Evolutionary conservation across 2,113 vertebrate species (phyloP).

Genomic region (Pachypanchax playfairii): DNA sequence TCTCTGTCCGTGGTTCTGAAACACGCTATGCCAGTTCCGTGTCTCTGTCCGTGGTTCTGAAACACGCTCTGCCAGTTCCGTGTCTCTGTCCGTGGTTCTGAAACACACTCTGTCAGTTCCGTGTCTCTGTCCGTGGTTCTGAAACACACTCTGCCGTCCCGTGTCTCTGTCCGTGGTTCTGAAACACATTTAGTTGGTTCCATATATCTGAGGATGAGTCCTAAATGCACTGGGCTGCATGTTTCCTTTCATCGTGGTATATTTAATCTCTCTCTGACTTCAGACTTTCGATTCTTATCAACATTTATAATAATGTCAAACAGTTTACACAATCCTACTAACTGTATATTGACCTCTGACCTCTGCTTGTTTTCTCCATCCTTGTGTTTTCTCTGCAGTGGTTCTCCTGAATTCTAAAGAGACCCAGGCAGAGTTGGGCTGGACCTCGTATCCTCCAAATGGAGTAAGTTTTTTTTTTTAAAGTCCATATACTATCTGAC

Average conservation of each 20-base stretch:
- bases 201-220: not conserved
- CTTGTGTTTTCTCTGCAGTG: conserved; percentile 75
- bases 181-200: not conserved
- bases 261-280: no score
- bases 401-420: conserved; percentile 95
- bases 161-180: not conserved
- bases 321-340: not conserved
- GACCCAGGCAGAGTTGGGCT: conserved; percentile 93
- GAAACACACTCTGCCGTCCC: not conserved
- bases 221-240: not conserved
- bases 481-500: no score
- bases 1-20: not conserved
- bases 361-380: conserved; percentile 1
- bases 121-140: not conserved
- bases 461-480: conserved; percentile 82
- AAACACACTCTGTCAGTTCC: not conserved
- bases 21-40: not conserved
- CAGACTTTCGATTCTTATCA: conserved; percentile 4
- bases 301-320: not conserved
- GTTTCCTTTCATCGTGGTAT: not conserved
- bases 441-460: conserved; percentile 91
- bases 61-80: not conserved
- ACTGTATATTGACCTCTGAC: conserved; percentile 4
- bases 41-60: not conserved
- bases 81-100: not conserved